phyloP scores from a whole-genome alignment of 1,140 invertebrate species.

The Latrodectus geometricus region DNA sequence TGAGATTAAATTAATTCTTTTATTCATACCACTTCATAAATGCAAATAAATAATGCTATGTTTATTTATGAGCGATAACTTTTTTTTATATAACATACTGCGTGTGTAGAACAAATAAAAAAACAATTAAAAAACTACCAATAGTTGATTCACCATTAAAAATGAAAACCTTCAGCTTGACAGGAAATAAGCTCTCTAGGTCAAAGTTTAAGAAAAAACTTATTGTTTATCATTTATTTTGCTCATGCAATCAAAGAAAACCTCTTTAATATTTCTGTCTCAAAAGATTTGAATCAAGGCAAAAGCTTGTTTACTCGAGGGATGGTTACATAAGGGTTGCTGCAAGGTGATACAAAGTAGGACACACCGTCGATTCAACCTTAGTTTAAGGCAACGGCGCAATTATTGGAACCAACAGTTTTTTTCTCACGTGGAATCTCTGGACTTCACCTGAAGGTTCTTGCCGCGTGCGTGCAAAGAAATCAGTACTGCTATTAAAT shows the following conservation, averaged over 20 bases:
- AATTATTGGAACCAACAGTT: too few relatives aligned
- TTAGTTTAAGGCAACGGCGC: background rate
- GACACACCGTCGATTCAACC: conserved; percentile 12
- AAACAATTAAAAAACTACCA: too few relatives aligned
- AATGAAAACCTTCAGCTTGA: conserved; percentile 29
- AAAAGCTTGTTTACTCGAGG: conserved; percentile 25
- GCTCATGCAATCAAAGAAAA: background rate
- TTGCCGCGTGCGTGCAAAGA: too few relatives aligned
- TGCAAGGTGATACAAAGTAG: background rate
- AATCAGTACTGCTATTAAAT: too few relatives aligned
- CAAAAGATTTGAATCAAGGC: conserved; percentile 10
- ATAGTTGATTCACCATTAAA: background rate
- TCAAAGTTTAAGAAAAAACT: conserved; percentile 10
- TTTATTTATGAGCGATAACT: too few relatives aligned
- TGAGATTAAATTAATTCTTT: too few relatives aligned
- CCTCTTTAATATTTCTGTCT: background rate
- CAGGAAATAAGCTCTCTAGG: conserved; percentile 20
- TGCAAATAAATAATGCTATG: too few relatives aligned
- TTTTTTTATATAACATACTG: too few relatives aligned
- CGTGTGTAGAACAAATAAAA: too few relatives aligned
- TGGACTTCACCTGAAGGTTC: too few relatives aligned
- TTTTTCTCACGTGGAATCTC: too few relatives aligned
- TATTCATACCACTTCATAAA: too few relatives aligned
- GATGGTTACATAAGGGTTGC: conserved; percentile 13
- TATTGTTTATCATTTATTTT: conserved; percentile 28